phyloP scores from a whole-genome alignment of 2,797 vertebrate genomes.

The Gallinago nigripennis region DNA sequence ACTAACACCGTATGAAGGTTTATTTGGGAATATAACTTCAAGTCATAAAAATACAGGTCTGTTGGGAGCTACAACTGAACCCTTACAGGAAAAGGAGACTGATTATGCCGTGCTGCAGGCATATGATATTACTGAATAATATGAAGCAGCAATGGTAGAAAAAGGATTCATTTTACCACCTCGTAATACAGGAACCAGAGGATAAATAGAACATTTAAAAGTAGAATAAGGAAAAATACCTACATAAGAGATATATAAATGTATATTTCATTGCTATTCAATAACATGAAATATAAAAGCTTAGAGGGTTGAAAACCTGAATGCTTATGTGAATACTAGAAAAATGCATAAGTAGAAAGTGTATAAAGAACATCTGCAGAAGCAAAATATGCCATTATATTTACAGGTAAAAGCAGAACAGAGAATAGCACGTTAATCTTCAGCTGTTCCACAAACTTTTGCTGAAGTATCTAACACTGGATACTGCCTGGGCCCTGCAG shows the following conservation, averaged over 20 bases:
- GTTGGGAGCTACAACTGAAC: not conserved
- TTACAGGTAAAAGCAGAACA: not conserved
- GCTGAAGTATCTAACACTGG: not conserved
- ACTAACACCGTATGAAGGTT: not conserved
- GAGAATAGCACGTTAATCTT: not conserved
- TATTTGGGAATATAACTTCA: not conserved
- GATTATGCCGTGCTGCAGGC: not conserved
- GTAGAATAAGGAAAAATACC: not conserved
- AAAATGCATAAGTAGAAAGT: not conserved
- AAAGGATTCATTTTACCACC: not conserved
- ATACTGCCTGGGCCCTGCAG: not conserved
- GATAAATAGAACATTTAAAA: not conserved
- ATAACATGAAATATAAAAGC: not conserved
- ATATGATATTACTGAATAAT: not conserved
- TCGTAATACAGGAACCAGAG: not conserved
- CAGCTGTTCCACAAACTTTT: not conserved
- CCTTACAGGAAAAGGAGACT: not conserved
- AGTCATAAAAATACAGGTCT: not conserved
- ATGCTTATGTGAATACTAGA: not conserved
- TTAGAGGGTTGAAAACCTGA: not conserved
- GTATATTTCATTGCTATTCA: not conserved
- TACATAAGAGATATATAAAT: not conserved
- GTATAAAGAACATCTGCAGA: not conserved
- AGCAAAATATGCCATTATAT: not conserved
- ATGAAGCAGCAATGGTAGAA: not conserved